phyloP scores from a whole-genome alignment of 2,797 vertebrate genomes.

The Mergus octosetaceus region DNA sequence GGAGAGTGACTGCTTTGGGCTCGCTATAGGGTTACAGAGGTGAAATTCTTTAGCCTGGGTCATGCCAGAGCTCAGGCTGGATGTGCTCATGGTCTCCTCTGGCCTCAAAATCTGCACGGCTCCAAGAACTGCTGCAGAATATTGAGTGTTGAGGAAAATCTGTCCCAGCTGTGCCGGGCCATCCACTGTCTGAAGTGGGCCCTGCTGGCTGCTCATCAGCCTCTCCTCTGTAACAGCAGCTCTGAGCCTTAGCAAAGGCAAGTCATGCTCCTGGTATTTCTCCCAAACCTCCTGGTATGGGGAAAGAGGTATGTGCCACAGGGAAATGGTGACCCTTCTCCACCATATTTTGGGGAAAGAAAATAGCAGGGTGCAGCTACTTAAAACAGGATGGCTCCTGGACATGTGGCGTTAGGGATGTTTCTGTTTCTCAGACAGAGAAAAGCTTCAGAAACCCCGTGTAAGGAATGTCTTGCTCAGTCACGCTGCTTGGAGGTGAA shows the following conservation, averaged over 20 bases:
- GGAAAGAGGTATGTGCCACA: background rate
- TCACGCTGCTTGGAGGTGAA: conserved; percentile 17
- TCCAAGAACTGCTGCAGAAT: too few relatives aligned
- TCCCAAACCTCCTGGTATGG: background rate
- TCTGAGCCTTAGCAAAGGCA: background rate
- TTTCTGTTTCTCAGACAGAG: background rate
- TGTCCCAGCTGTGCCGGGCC: fast-evolving
- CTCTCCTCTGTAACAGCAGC: background rate
- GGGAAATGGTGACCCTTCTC: background rate
- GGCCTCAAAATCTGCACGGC: background rate
- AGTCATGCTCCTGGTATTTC: background rate
- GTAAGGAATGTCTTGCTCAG: conserved; percentile 21
- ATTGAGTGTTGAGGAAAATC: background rate
- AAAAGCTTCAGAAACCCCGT: background rate
- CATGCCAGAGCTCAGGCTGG: background rate
- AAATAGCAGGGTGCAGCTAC: background rate
- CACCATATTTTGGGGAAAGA: background rate
- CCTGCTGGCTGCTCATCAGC: background rate
- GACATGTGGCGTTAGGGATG: background rate
- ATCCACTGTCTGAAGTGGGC: too few relatives aligned
- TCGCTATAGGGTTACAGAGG: background rate
- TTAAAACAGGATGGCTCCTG: background rate
- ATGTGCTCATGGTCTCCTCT: background rate
- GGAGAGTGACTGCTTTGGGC: background rate
- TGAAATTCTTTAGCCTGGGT: background rate